phyloP scores from a whole-genome alignment of 2,797 vertebrate species.

The Sebastes nivosus region DNA sequence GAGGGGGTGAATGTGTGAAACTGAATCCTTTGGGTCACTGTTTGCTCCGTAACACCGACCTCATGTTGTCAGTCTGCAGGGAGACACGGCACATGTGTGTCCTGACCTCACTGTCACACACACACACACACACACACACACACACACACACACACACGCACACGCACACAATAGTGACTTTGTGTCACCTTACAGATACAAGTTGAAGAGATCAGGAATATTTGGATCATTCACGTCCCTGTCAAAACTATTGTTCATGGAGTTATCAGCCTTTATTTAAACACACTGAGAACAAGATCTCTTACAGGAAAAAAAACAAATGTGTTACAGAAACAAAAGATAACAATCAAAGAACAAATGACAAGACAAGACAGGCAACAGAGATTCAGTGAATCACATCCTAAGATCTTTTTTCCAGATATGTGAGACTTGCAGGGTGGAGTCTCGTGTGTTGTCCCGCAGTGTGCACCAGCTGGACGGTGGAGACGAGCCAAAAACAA shows the following conservation, averaged over 20 bases:
- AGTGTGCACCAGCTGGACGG: constrained; percentile 16
- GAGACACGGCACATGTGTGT: constrained; percentile 23
- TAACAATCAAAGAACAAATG: not conserved
- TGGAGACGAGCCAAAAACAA: constrained; percentile 33
- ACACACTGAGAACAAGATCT: not conserved
- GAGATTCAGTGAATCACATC: not conserved
- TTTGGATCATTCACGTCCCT: not conserved
- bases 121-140: not conserved
- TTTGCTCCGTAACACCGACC: constrained; percentile 16
- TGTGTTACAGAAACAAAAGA: not conserved
- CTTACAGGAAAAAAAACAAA: not conserved
- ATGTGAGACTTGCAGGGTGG: constrained; percentile 16
- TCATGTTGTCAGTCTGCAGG: constrained; percentile 36
- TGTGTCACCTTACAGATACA: not conserved
- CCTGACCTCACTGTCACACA: constrained; percentile 20
- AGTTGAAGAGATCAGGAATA: not conserved
- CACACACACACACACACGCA: not conserved
- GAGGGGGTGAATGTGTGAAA: constrained; percentile 32
- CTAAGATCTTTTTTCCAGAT: constrained; percentile 5
- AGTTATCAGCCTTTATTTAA: not conserved
- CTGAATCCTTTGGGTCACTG: constrained; percentile 43
- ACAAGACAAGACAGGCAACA: not conserved
- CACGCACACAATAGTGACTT: not conserved
- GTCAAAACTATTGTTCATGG: not conserved
- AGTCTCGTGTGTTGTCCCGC: not conserved